Percentiles rank a stretch among this genome's conserved stretches.
phyloP scores from a whole-genome alignment of 2,113 vertebrate species.

The Seriola rivoliana region DNA sequence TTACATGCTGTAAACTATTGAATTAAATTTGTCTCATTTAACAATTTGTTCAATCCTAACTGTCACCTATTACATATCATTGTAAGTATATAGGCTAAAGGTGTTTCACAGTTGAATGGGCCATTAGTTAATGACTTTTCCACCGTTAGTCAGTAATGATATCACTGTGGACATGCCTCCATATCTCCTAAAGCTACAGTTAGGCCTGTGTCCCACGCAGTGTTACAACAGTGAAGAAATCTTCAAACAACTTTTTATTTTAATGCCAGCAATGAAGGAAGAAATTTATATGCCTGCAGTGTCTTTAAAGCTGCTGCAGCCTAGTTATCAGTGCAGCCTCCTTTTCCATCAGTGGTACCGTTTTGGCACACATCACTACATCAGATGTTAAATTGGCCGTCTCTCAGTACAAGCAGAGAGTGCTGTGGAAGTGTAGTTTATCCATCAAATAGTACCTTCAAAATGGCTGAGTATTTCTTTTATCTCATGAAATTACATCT shows the following conservation, averaged over 20 bases:
- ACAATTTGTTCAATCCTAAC: neutral
- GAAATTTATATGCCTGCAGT: constrained; percentile 44
- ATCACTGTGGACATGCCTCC: neutral
- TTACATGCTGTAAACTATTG: neutral
- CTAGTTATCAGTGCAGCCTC: constrained; percentile 38
- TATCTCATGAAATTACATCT: constrained; percentile 29
- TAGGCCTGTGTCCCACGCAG: neutral
- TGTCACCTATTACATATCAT: neutral
- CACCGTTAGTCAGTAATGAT: neutral
- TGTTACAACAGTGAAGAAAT: constrained; percentile 3
- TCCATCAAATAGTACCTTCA: constrained; percentile 54
- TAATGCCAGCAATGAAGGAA: neutral
- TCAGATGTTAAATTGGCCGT: constrained; percentile 62
- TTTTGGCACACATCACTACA: constrained; percentile 51
- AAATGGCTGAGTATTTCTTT: constrained; percentile 44
- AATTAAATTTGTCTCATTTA: neutral
- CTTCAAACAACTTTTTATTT: constrained; percentile 22
- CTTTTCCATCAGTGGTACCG: constrained; percentile 28
- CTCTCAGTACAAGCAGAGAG: constrained; percentile 20
- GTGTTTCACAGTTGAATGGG: neutral
- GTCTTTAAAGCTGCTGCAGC: constrained; percentile 46
- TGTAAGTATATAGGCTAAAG: neutral
- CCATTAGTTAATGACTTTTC: neutral
- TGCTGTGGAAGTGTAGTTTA: constrained; percentile 11
- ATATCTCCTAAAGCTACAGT: neutral